These are phyloP conservation scores for Cyclophora punctaria DNA, from an alignment of 2,888 invertebrate genomes.

Conservation along the genomic window DNA sequence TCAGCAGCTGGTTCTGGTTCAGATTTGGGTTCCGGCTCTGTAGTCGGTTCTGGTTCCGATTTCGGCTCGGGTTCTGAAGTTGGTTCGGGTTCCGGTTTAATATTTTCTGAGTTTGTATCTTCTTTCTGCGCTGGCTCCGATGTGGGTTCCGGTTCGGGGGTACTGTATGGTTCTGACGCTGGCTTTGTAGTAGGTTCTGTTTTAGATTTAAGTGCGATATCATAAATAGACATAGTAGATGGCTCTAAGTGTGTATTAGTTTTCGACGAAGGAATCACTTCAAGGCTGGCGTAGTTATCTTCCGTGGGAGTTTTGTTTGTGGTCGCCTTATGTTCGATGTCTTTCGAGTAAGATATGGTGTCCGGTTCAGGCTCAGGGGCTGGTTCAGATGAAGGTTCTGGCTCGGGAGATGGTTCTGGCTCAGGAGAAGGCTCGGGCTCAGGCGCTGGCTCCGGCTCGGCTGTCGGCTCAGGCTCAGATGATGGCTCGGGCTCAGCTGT, in stretches of 20 bases:
- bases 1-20: slow-evolving; percentile 5
- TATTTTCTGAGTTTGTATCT: no score
- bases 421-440: slow-evolving; percentile 23
- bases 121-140: neutral
- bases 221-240: slow-evolving; percentile 16
- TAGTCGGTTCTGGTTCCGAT: slow-evolving; percentile 41
- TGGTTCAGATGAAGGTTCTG: slow-evolving; percentile 8
- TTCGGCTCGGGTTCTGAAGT: slow-evolving; percentile 51
- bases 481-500: slow-evolving; percentile 20
- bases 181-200: slow-evolving; percentile 42
- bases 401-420: slow-evolving; percentile 22
- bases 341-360: no score
- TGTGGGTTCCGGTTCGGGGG: slow-evolving; percentile 5
- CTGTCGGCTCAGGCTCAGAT: slow-evolving; percentile 26
- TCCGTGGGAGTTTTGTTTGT: neutral
- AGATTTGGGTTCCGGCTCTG: slow-evolving; percentile 19
- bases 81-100: slow-evolving; percentile 40
- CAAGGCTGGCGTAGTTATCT: neutral
- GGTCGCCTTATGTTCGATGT: no score
- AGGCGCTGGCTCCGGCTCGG: slow-evolving; percentile 21
- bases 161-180: slow-evolving; percentile 3
- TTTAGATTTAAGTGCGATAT: slow-evolving; percentile 17
- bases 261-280: slow-evolving; percentile 14
- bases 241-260: slow-evolving; percentile 24
- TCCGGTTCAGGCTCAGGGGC: slow-evolving; percentile 10